Evolutionary conservation across 2,113 vertebrate species (phyloP).

Genomic region (Thunnus thynnus): DNA sequence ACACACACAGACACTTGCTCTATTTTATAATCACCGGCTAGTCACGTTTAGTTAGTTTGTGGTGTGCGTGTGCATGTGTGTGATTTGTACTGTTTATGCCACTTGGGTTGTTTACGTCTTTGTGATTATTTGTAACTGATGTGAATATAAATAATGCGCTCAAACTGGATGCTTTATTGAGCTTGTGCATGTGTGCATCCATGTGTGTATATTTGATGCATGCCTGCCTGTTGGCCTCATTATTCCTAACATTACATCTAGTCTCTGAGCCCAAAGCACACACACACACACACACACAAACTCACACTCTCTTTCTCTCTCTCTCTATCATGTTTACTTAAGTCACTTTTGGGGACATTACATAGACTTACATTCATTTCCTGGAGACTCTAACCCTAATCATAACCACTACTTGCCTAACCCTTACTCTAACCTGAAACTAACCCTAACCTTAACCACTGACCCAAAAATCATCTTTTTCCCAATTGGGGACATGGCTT

Average conservation of each 20-base stretch:
- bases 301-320: not conserved
- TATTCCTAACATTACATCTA: slow-evolving; percentile 47
- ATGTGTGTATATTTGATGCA: slow-evolving; percentile 51
- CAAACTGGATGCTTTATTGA: slow-evolving; percentile 37
- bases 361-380: too few relatives aligned
- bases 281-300: not conserved
- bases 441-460: too few relatives aligned
- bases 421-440: too few relatives aligned
- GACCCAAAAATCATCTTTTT: too few relatives aligned
- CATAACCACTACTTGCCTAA: too few relatives aligned
- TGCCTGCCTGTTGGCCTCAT: slow-evolving; percentile 47
- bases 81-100: slow-evolving; percentile 32
- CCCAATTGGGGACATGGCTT: too few relatives aligned
- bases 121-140: slow-evolving; percentile 56
- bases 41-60: slow-evolving; percentile 13
- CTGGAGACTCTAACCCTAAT: too few relatives aligned
- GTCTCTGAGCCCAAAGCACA: slow-evolving; percentile 3
- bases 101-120: slow-evolving; percentile 49
- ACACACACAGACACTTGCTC: slow-evolving; percentile 23
- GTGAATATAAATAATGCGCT: slow-evolving; percentile 36
- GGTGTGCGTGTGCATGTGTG: not conserved
- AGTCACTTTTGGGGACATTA: too few relatives aligned
- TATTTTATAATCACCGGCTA: slow-evolving; percentile 19
- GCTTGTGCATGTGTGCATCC: slow-evolving; percentile 32
- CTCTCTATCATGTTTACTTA: too few relatives aligned